Evolutionary conservation across 2,113 vertebrate genomes (phyloP).

Genomic region (Tympanuchus pallidicinctus): DNA sequence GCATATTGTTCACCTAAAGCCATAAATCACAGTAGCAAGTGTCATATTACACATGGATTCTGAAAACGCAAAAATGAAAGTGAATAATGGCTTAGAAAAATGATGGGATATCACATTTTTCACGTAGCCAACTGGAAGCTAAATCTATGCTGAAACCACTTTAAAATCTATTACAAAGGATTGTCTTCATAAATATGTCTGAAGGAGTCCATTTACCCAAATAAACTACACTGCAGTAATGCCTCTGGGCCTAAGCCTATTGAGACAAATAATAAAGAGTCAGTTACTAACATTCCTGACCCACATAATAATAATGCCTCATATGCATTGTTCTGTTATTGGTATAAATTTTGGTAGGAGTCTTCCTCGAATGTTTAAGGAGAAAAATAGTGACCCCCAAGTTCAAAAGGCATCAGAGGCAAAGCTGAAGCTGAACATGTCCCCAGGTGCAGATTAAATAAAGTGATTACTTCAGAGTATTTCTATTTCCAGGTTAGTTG

Average conservation of each 20-base stretch:
- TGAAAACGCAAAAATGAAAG: slow-evolving; percentile 46
- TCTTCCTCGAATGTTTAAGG: not conserved
- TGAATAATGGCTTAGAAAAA: slow-evolving; percentile 50
- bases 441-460: not conserved
- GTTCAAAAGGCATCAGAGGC: not conserved
- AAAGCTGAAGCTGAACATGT: not conserved
- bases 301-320: not conserved
- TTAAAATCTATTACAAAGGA: not conserved
- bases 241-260: not conserved
- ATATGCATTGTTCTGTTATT: not conserved
- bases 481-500: not conserved
- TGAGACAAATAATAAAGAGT: not conserved
- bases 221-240: not conserved
- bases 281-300: not conserved
- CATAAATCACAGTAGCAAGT: slow-evolving; percentile 60
- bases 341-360: not conserved
- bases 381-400: not conserved
- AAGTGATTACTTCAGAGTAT: slow-evolving; percentile 11
- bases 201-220: slow-evolving; percentile 9
- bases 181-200: not conserved
- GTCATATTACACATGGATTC: slow-evolving; percentile 5
- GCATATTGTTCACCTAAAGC: slow-evolving; percentile 54
- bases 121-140: slow-evolving; percentile 10
- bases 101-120: slow-evolving; percentile 5
- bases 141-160: slow-evolving; percentile 2